Percentiles rank a stretch among this genome's conserved stretches.
phyloP scores from a whole-genome alignment of 2,797 vertebrate genomes.

The Protonibea diacanthus region DNA sequence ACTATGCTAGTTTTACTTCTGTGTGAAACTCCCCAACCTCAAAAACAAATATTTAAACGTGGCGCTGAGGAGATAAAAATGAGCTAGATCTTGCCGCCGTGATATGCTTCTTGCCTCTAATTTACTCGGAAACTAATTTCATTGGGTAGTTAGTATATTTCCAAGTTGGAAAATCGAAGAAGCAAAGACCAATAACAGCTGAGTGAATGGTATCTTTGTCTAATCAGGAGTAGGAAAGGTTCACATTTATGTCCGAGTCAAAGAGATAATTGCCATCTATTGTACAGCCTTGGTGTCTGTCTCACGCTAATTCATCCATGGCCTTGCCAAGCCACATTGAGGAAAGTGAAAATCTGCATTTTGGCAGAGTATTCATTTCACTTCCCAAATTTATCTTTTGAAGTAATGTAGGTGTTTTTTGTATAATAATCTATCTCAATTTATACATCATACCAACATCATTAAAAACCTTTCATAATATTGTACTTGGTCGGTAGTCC shows the following conservation, averaged over 20 bases:
- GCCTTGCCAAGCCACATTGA: background rate
- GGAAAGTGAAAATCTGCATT: slow-evolving; percentile 7
- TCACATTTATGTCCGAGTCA: background rate
- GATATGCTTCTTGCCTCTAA: background rate
- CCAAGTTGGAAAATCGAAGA: background rate
- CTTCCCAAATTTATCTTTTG: background rate
- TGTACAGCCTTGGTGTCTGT: slow-evolving; percentile 14
- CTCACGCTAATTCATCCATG: background rate
- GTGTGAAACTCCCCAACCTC: background rate
- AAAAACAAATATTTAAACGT: background rate
- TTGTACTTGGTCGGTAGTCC: background rate
- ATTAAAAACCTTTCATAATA: slow-evolving; percentile 10
- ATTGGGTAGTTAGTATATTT: background rate
- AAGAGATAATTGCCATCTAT: background rate
- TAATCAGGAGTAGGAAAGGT: slow-evolving; percentile 10
- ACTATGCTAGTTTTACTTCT: background rate
- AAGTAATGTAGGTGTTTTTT: slow-evolving; percentile 7
- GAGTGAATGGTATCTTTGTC: background rate
- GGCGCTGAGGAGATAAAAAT: background rate
- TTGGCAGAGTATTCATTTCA: background rate
- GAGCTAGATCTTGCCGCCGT: background rate
- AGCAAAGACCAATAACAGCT: background rate
- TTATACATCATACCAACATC: background rate
- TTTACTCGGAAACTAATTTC: background rate
- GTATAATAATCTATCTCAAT: background rate